phyloP scores from a whole-genome alignment of 2,797 vertebrate genomes.

The Enteromius afrohamiltoni region DNA sequence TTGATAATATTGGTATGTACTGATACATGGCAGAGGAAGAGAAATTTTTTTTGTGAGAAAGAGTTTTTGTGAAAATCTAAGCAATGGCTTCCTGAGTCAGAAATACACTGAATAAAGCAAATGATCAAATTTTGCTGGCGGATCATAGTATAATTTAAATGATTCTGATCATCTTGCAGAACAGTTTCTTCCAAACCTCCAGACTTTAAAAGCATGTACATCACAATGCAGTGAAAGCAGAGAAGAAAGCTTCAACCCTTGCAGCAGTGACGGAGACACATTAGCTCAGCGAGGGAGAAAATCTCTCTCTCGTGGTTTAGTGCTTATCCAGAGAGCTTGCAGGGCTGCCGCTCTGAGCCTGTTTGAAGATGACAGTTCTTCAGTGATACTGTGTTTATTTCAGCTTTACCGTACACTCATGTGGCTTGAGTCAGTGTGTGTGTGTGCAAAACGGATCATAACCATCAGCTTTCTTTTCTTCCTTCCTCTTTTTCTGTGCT shows the following conservation, averaged over 20 bases:
- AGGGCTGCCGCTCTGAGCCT: neutral
- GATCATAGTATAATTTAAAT: neutral
- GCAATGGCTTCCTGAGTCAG: neutral
- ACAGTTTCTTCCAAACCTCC: neutral
- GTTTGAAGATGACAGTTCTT: conserved; percentile 38
- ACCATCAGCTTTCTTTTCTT: conserved; percentile 4
- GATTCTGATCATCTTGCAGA: neutral
- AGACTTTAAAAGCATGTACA: neutral
- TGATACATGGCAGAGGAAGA: neutral
- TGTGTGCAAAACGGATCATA: neutral
- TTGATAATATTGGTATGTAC: neutral
- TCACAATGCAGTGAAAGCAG: neutral
- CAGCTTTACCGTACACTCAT: neutral
- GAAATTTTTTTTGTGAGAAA: too few relatives aligned
- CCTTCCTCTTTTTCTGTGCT: conserved; percentile 10
- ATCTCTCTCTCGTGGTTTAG: conserved; percentile 32
- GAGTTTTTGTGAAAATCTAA: neutral
- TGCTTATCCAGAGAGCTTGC: conserved; percentile 7
- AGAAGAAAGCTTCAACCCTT: neutral
- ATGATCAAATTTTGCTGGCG: neutral
- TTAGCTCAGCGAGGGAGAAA: conserved; percentile 38
- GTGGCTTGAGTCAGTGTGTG: neutral
- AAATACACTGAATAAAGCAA: neutral
- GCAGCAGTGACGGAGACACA: conserved; percentile 2
- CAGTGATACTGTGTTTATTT: neutral